phyloP scores from a whole-genome alignment of 2,888 invertebrate species.

The Apodemia duryi region DNA sequence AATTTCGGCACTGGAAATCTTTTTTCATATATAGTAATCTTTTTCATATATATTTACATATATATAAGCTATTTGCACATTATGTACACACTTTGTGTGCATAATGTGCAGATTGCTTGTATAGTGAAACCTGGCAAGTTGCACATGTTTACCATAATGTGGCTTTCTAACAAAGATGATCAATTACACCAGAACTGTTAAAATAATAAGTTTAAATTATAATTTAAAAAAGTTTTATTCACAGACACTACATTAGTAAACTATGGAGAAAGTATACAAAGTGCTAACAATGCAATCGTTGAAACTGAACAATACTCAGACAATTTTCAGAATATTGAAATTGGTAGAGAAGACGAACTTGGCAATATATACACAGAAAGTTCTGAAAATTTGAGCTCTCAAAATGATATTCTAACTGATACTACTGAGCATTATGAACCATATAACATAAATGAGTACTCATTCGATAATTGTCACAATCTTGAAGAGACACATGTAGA shows the following conservation, averaged over 20 bases:
- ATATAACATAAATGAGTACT: constrained; percentile 58
- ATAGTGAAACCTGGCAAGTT: too few relatives aligned
- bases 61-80: too few relatives aligned
- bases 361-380: constrained; percentile 66
- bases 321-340: constrained; percentile 57
- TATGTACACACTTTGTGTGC: too few relatives aligned
- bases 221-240: too few relatives aligned
- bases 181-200: too few relatives aligned
- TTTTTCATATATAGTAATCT: too few relatives aligned
- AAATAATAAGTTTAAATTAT: too few relatives aligned
- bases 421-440: constrained; percentile 58
- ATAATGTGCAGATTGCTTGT: too few relatives aligned
- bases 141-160: too few relatives aligned
- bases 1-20: too few relatives aligned
- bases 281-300: constrained; percentile 48
- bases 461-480: constrained; percentile 51
- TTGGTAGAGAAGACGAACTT: constrained; percentile 51
- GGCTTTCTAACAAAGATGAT: too few relatives aligned
- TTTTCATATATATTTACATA: too few relatives aligned
- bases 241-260: constrained; percentile 68
- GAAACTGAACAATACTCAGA: constrained; percentile 52
- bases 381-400: constrained; percentile 50
- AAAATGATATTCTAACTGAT: constrained; percentile 52
- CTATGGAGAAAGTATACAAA: constrained; percentile 56
- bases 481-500: constrained; percentile 42